Evolutionary conservation across 2,888 invertebrate genomes (phyloP), one percentile per base, ranked within the genome.

Genomic region (Galerucella calmariensis): DNA sequence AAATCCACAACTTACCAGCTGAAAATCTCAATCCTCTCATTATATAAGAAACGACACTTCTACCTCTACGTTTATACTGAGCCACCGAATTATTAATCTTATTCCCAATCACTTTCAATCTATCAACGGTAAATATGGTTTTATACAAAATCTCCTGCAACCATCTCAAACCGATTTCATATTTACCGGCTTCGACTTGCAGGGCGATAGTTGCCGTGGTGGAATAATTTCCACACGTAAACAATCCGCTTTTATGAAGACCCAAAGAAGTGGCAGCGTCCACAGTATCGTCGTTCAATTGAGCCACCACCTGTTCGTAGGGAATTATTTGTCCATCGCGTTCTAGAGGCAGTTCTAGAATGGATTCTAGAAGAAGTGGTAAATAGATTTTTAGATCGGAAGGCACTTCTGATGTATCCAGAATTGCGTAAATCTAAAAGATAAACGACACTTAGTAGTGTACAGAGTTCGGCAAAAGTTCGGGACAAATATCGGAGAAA

Each of bases 41-140:
- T 5, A 93, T 84, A 81, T 92, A 90, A 10, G 88, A 85, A 9
- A 91, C 91, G 83, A 97, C 92, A 78, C 90, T 90, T 82, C 91
- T 88, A 2, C 96, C 97, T 75, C 92, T 90, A 53, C 94, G 88
- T 84, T 94, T 94, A 70, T 92, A 90, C 86, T 94, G 92, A 1
- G 95, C 90, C 0, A 95, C 94, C 77, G 95, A 94, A 80, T 95
- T 96, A 66, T 93, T 90, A 88, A 97, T 90, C 86, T 96, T 94
- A 77, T 92, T 92, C 0, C 94, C 94, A 78, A 95, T 92, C 41
- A 95, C 92, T 81, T 93, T 91, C 63, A 96, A 86, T 77, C 96
- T 89, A 68, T 95, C 95, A 14, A 90, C 90, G 0, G 92, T 92
- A 80, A 96, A 91, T 79, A 92, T 90, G 0, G 94, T 92, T 9